phyloP scores from a whole-genome alignment of 2,113 vertebrate species.

The Corythaixoides concolor region DNA sequence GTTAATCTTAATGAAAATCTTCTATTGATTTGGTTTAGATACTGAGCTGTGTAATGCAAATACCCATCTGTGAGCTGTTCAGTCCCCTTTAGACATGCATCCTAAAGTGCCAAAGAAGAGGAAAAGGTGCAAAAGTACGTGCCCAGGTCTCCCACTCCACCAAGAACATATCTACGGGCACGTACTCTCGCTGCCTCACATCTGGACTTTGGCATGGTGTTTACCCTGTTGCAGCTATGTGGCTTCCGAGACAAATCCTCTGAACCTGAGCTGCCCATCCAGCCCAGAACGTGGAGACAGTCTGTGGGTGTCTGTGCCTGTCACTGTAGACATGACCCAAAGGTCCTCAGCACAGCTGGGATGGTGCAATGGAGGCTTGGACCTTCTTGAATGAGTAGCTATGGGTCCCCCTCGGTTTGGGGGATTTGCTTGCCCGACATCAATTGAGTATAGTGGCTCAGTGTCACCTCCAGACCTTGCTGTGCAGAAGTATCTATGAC shows the following conservation, averaged over 20 bases:
- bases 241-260: not conserved
- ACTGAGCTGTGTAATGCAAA: not conserved
- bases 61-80: not conserved
- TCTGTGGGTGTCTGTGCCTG: not conserved
- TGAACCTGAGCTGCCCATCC: not conserved
- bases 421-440: not conserved
- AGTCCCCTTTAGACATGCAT: not conserved
- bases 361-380: not conserved
- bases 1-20: constrained; percentile 16
- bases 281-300: not conserved
- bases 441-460: not conserved
- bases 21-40: not conserved
- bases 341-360: not conserved
- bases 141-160: not conserved
- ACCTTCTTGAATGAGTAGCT: not conserved
- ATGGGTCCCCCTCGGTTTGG: not conserved
- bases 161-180: not conserved
- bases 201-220: not conserved
- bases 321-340: rapidly evolving
- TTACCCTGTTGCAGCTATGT: rapidly evolving
- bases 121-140: not conserved
- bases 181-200: not conserved
- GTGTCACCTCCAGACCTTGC: not conserved
- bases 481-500: not conserved
- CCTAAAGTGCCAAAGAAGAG: not conserved